Percentiles rank a stretch among this genome's conserved stretches.
These are phyloP conservation scores for Aldabrachelys gigantea DNA, from an alignment of 2,113 vertebrate genomes.

Conservation along the genomic window DNA sequence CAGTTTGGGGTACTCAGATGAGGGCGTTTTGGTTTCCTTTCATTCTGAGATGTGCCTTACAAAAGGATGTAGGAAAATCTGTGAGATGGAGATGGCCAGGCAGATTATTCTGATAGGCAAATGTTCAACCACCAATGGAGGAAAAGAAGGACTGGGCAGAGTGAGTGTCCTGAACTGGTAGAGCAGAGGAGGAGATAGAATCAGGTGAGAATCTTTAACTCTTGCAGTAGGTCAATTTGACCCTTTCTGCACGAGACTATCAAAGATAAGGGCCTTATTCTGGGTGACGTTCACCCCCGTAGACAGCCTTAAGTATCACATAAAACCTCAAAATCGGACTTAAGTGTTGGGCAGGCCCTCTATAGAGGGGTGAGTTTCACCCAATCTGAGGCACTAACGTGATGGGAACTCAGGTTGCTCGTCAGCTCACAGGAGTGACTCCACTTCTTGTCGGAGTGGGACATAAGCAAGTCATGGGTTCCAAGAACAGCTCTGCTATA, in stretches of 20 bases:
- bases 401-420: background rate
- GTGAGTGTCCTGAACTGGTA: background rate
- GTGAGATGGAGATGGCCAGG: background rate
- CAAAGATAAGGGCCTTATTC: background rate
- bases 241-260: background rate
- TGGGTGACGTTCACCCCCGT: background rate
- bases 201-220: background rate
- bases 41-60: background rate
- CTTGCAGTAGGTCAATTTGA: background rate
- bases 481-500: background rate
- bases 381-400: background rate
- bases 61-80: background rate
- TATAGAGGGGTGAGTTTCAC: background rate
- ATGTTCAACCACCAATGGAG: background rate
- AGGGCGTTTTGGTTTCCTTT: background rate
- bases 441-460: background rate
- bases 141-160: background rate
- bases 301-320: background rate
- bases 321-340: background rate
- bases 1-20: background rate
- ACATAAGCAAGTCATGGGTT: background rate
- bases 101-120: background rate
- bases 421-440: background rate
- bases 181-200: background rate
- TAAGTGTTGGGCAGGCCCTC: background rate